Conservation (phyloP, 64 coral and sea anemone species). For the Porites australiensis region DNA sequence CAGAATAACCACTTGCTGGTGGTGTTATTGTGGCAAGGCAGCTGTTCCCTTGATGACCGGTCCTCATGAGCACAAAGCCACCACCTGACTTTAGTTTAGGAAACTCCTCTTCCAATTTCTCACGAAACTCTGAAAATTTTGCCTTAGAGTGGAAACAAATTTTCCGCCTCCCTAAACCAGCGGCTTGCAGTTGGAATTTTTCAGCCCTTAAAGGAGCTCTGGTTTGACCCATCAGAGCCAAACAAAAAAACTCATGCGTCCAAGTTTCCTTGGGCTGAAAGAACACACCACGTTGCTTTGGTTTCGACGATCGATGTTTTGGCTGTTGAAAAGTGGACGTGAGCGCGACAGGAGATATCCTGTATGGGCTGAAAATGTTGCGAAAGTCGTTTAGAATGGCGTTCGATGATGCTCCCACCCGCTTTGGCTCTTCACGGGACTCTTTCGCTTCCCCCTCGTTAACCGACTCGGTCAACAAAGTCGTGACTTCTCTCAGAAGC, state of each 20-base stretch:
- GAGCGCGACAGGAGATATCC: not conserved
- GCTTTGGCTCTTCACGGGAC: not conserved
- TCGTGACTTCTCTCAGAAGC: too few species aligned
- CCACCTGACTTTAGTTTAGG: not conserved
- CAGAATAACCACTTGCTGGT: constrained; percentile 44
- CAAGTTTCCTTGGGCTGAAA: not conserved
- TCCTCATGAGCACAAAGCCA: constrained; percentile 22
- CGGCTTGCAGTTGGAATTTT: constrained; percentile 2
- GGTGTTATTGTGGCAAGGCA: not conserved
- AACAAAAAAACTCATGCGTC: not conserved
- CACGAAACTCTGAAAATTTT: not conserved
- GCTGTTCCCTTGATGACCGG: not conserved
- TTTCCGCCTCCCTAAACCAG: not conserved
- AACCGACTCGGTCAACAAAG: too few species aligned
- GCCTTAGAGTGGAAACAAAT: not conserved
- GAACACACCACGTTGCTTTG: not conserved
- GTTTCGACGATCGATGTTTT: not conserved
- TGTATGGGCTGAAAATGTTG: not conserved
- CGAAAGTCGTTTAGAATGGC: not conserved
- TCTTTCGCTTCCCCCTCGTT: too few species aligned
- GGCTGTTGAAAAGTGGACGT: not conserved
- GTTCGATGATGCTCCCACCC: not conserved
- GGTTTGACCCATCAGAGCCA: not conserved
- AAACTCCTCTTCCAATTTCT: constrained; percentile 15
- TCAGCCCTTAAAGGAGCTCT: not conserved